These are phyloP conservation scores for Xanthorhoe designata DNA, from an alignment of 2,888 invertebrate genomes.

Conservation along the genomic window DNA sequence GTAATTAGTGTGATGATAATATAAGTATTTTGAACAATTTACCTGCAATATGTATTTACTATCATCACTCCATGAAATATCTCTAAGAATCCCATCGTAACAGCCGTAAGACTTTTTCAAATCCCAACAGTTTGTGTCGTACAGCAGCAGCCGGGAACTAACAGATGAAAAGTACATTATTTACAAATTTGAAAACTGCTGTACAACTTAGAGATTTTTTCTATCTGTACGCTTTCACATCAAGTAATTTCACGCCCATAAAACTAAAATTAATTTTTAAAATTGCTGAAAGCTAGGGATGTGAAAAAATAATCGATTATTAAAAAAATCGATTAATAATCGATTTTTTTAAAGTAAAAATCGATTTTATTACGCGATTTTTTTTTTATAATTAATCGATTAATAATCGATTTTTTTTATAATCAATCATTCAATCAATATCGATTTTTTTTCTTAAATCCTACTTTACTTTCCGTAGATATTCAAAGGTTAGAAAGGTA, in stretches of 20 bases:
- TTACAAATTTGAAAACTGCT: constrained; percentile 9
- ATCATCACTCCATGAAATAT: constrained; percentile 82
- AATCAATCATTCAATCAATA: too few species aligned
- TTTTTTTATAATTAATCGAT: too few species aligned
- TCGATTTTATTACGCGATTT: too few species aligned
- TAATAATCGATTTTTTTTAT: too few species aligned
- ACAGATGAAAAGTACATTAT: constrained; percentile 86
- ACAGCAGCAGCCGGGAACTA: constrained; percentile 83
- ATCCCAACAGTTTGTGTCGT: constrained; percentile 83
- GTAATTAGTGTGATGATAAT: background rate
- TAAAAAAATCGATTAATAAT: too few species aligned
- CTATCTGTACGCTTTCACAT: constrained; percentile 35
- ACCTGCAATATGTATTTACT: constrained; percentile 82
- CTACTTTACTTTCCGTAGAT: too few species aligned
- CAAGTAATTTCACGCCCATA: constrained; percentile 33
- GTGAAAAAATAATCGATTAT: too few species aligned
- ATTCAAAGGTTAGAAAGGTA: too few species aligned
- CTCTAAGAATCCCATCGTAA: constrained; percentile 73
- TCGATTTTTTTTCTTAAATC: too few species aligned
- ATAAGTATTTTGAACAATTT: background rate
- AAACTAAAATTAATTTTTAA: constrained; percentile 8
- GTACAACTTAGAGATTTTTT: constrained; percentile 27
- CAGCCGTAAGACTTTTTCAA: constrained; percentile 81
- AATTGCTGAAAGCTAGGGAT: too few species aligned
- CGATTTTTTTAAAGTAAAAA: too few species aligned